phyloP scores from a whole-genome alignment of 2,888 invertebrate species.

The Gymnoscelis rufifasciata region DNA sequence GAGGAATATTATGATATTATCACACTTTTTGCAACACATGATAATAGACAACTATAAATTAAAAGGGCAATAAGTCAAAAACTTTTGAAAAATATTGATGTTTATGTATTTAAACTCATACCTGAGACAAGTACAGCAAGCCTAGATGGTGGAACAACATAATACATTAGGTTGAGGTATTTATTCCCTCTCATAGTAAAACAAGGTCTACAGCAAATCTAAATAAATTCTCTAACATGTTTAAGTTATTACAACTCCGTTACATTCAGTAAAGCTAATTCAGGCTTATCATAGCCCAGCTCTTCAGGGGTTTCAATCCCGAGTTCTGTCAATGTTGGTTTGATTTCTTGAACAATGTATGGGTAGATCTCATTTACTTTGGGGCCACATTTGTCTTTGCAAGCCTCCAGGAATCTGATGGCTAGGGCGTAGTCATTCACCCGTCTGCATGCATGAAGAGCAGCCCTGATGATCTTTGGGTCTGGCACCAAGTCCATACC shows the following conservation, averaged over 20 bases:
- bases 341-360: slow-evolving; percentile 92
- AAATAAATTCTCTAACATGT: slow-evolving; percentile 68
- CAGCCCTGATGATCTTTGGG: slow-evolving; percentile 91
- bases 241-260: slow-evolving; percentile 79
- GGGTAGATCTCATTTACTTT: slow-evolving; percentile 89
- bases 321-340: slow-evolving; percentile 94
- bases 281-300: slow-evolving; percentile 97
- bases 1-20: too few relatives aligned
- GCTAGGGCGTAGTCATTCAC: slow-evolving; percentile 97
- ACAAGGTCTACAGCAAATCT: slow-evolving; percentile 64
- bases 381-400: slow-evolving; percentile 92
- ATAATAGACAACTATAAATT: too few relatives aligned
- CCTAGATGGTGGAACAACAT: slow-evolving; percentile 46
- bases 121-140: slow-evolving; percentile 52
- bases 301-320: slow-evolving; percentile 97
- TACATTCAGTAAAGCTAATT: slow-evolving; percentile 89
- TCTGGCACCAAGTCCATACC: slow-evolving; percentile 96
- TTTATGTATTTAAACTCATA: slow-evolving; percentile 43
- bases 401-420: slow-evolving; percentile 93
- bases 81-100: background rate
- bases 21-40: too few relatives aligned
- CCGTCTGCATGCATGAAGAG: slow-evolving; percentile 93
- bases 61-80: background rate
- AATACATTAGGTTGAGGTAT: slow-evolving; percentile 43
- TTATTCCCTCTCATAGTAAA: slow-evolving; percentile 49